Conservation (phyloP, 2,888 invertebrate genomes). For the Phymatocera aterrima region DNA sequence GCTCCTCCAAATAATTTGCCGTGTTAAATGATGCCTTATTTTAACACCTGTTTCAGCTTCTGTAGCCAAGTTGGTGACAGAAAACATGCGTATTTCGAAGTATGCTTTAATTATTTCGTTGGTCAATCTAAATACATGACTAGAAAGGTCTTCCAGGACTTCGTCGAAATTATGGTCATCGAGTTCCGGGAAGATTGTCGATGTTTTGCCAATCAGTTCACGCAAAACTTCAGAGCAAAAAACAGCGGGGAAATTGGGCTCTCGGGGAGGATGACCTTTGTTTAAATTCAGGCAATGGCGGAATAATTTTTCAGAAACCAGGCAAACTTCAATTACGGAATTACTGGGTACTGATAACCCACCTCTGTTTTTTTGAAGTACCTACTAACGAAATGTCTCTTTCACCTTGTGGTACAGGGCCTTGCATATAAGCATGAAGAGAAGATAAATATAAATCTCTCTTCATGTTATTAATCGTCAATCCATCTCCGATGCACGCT, state of each 20-base stretch:
- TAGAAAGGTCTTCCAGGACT: background rate
- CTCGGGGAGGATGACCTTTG: constrained; percentile 4
- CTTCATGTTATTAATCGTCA: background rate
- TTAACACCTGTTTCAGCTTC: background rate
- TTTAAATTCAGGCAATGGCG: background rate
- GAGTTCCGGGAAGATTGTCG: background rate
- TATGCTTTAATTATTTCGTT: constrained; percentile 12
- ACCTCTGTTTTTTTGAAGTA: background rate
- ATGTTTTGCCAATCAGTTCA: background rate
- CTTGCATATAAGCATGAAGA: background rate
- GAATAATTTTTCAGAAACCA: constrained; percentile 3
- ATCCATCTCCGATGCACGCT: background rate
- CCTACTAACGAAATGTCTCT: constrained; percentile 1
- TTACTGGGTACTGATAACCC: background rate
- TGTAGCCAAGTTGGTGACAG: background rate
- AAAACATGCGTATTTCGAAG: constrained; percentile 11
- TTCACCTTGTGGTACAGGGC: background rate
- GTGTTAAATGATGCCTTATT: constrained; percentile 5
- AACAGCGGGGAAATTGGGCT: constrained; percentile 7
- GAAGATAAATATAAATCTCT: background rate
- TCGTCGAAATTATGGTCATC: constrained; percentile 10
- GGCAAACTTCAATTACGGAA: constrained; percentile 1
- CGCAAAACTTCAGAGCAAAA: background rate
- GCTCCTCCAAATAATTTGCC: constrained; percentile 22
- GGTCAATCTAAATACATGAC: background rate